Conservation (phyloP, 2,888 invertebrate species). For the Hydropsyche betteni region DNA sequence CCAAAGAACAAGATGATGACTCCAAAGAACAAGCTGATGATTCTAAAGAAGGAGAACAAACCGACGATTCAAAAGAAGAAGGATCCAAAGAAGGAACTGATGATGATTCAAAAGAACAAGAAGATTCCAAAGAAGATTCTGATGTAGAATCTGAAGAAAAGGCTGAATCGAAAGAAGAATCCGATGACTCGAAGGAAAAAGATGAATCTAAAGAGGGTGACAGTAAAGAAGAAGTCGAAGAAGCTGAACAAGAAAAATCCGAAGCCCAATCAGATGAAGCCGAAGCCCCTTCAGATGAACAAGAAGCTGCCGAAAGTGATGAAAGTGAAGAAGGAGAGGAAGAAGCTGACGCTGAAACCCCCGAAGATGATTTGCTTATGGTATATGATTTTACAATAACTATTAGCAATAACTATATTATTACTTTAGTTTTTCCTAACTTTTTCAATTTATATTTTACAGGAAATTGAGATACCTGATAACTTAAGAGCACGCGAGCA, state of each 20-base stretch:
- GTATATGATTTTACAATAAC: conserved; percentile 56
- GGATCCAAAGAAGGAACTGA: conserved; percentile 51
- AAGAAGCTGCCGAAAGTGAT: conserved; percentile 46
- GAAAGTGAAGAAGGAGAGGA: conserved; percentile 46
- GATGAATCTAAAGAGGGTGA: conserved; percentile 35
- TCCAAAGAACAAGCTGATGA: conserved; percentile 46
- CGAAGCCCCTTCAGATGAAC: conserved; percentile 46
- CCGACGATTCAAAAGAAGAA: conserved; percentile 54
- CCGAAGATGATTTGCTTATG: conserved; percentile 73
- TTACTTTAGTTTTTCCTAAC: background rate
- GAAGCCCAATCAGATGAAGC: conserved; percentile 41
- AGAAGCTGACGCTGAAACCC: conserved; percentile 63
- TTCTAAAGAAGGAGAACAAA: conserved; percentile 52
- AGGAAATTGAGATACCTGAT: conserved; percentile 79
- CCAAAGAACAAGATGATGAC: conserved; percentile 43
- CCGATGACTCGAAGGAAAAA: conserved; percentile 38
- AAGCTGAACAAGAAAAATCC: conserved; percentile 39
- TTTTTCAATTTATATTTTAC: conserved; percentile 54
- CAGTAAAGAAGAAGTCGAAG: conserved; percentile 33
- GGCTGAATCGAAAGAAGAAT: conserved; percentile 2
- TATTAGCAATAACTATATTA: background rate
- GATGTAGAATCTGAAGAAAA: conserved; percentile 43
- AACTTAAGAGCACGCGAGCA: conserved; percentile 82
- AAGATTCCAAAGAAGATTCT: conserved; percentile 53
- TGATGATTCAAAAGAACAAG: conserved; percentile 50